phyloP scores from a whole-genome alignment of 2,113 vertebrate genomes.

The Mastomys coucha region DNA sequence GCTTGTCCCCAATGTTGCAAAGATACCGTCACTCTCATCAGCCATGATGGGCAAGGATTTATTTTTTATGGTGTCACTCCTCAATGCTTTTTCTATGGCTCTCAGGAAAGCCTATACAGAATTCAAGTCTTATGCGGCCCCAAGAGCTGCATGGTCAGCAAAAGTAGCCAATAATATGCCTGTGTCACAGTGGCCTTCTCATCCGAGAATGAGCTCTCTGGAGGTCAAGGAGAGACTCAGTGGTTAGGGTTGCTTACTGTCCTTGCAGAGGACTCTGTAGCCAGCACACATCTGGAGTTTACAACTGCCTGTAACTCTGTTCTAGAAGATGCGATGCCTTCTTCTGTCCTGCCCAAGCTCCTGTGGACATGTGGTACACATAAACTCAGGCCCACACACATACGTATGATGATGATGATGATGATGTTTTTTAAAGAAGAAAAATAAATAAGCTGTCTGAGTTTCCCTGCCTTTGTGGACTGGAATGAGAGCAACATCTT shows the following conservation, averaged over 20 bases:
- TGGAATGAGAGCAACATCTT: background rate
- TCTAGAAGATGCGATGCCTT: background rate
- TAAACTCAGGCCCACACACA: background rate
- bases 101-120: background rate
- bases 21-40: background rate
- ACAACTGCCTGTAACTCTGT: background rate
- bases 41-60: background rate
- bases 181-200: no score
- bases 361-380: background rate
- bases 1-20: background rate
- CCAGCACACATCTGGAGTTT: background rate
- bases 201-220: background rate
- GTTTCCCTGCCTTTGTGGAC: conserved; percentile 66
- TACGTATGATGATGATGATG: background rate
- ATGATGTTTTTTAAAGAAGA: background rate
- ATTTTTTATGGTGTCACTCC: background rate
- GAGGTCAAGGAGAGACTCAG: no score
- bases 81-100: conserved; percentile 14
- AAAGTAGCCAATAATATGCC: background rate
- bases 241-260: background rate
- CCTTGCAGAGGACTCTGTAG: background rate
- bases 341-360: background rate
- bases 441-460: conserved; percentile 54
- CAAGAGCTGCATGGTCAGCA: background rate
- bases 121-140: background rate